Conservation (phyloP, 2,113 vertebrate genomes). For the Galemys pyrenaicus region DNA sequence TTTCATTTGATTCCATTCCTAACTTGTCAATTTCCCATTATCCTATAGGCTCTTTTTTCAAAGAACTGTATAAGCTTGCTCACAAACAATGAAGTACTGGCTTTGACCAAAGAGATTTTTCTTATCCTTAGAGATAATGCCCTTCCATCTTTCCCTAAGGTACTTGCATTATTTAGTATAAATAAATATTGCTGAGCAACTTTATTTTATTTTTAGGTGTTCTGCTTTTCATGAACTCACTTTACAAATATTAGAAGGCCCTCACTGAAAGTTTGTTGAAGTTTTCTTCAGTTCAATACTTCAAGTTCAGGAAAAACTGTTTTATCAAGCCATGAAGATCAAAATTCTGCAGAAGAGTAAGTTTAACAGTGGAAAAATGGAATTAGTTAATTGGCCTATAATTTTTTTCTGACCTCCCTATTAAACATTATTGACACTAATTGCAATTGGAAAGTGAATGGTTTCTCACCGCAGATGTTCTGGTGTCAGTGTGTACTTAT, state of each 20-base stretch:
- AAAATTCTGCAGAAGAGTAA: neutral
- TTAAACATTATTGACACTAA: conserved; percentile 46
- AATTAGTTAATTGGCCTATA: neutral
- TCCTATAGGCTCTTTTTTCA: neutral
- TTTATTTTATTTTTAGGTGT: neutral
- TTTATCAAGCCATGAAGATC: conserved; percentile 30
- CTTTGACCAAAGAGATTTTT: neutral
- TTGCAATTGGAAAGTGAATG: neutral
- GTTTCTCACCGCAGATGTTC: neutral
- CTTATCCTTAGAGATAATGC: neutral
- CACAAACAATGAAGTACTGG: neutral
- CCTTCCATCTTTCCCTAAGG: neutral
- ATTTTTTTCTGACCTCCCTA: neutral
- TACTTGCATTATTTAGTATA: neutral
- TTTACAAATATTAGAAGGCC: neutral
- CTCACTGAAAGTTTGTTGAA: neutral
- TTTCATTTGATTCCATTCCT: conserved; percentile 29
- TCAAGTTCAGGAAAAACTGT: neutral
- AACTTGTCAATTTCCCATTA: neutral
- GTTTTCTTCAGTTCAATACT: neutral
- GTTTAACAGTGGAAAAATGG: neutral
- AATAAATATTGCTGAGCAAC: neutral
- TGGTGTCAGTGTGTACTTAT: neutral
- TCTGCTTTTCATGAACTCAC: conserved; percentile 14
- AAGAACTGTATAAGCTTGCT: neutral